Evolutionary conservation across 2,113 vertebrate species (phyloP).

Genomic region (Girardinichthys multiradiatus): DNA sequence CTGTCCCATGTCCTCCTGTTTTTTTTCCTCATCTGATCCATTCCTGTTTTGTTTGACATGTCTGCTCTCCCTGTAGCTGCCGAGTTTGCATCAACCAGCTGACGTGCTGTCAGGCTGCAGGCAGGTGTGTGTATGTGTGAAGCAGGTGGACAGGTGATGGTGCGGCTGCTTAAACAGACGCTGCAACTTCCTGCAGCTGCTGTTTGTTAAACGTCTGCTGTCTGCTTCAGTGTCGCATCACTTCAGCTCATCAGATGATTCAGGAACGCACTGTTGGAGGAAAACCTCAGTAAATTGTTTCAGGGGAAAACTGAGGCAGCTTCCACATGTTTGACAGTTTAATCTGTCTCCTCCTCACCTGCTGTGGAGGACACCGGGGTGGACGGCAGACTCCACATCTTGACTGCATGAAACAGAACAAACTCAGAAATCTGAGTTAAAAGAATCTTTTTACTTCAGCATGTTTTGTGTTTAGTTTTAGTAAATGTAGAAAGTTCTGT

Average conservation of each 20-base stretch:
- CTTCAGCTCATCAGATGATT: not conserved
- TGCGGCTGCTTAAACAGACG: constrained; percentile 35
- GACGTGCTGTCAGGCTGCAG: not conserved
- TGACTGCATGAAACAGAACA: too few species aligned
- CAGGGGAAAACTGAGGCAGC: not conserved
- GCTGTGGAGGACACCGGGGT: not conserved
- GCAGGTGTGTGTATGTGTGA: not conserved
- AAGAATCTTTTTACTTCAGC: too few species aligned
- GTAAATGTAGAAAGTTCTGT: too few species aligned
- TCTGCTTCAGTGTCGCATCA: not conserved
- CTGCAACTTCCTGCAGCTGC: constrained; percentile 39
- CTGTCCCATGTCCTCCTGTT: not conserved
- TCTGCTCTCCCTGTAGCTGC: constrained; percentile 1
- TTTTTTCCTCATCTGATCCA: constrained; percentile 12
- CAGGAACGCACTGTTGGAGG: not conserved
- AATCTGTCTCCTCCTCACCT: not conserved
- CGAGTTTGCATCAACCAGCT: not conserved
- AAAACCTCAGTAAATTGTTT: too few species aligned
- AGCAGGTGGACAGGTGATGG: constrained; percentile 20
- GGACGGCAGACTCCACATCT: not conserved
- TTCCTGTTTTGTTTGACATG: not conserved
- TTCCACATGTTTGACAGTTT: not conserved
- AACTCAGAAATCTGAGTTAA: too few species aligned
- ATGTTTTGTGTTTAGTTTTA: too few species aligned
- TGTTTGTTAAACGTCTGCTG: not conserved